These are phyloP conservation scores for Sinopyrophorus schimmeli DNA, from an alignment of 2,888 invertebrate species.

Conservation along the genomic window DNA sequence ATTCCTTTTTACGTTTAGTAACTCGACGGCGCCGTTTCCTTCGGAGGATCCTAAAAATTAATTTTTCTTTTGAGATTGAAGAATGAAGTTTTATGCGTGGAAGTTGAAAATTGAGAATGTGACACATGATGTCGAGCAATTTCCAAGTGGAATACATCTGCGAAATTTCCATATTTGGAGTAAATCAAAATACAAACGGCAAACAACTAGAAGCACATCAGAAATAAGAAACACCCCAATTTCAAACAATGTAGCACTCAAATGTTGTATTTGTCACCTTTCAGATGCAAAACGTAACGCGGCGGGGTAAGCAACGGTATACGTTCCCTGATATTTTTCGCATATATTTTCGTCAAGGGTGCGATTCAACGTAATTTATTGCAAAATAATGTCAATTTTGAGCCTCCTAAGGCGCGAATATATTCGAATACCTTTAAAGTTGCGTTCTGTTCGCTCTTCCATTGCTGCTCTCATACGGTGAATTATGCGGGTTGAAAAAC, in stretches of 20 bases:
- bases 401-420: constrained; percentile 34
- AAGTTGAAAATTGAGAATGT: too few relatives aligned
- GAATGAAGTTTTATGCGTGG: not conserved
- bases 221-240: constrained; percentile 40
- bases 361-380: constrained; percentile 52
- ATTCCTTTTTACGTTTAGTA: constrained; percentile 17
- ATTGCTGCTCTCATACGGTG: constrained; percentile 15
- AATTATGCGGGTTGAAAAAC: constrained; percentile 13
- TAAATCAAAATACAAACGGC: constrained; percentile 36
- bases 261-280: constrained; percentile 53
- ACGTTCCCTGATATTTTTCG: constrained; percentile 46
- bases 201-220: constrained; percentile 31
- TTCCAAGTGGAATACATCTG: not conserved
- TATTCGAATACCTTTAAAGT: constrained; percentile 32
- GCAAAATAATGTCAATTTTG: constrained; percentile 54
- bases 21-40: constrained; percentile 12
- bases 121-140: constrained; percentile 1
- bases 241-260: constrained; percentile 50
- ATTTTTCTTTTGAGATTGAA: not conserved
- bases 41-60: not conserved
- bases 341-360: constrained; percentile 50
- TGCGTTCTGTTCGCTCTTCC: constrained; percentile 21
- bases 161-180: constrained; percentile 32
- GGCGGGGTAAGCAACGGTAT: constrained; percentile 35
- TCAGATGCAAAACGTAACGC: constrained; percentile 46